phyloP scores from a whole-genome alignment of 2,888 invertebrate genomes.

The Lasioglossum villosulum region DNA sequence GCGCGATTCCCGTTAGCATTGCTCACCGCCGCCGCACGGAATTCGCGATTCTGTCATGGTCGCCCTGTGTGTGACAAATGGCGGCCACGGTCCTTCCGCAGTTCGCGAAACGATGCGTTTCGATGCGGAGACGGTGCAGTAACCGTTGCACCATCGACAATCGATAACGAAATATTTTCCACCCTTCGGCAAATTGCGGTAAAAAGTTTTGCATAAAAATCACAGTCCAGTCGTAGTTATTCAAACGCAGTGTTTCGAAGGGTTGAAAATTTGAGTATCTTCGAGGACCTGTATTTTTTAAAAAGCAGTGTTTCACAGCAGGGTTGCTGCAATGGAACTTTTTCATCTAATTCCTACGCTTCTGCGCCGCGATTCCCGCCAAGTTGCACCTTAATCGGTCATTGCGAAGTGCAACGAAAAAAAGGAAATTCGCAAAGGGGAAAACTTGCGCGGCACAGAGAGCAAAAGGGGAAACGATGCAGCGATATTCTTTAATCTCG shows the following conservation, averaged over 20 bases:
- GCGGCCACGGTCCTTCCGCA: conserved; percentile 2
- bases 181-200: background rate
- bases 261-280: background rate
- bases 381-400: background rate
- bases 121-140: background rate
- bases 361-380: background rate
- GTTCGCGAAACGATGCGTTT: background rate
- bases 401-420: background rate
- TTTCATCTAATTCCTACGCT: background rate
- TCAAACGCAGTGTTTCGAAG: background rate
- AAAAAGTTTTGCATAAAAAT: background rate
- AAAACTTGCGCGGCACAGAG: background rate
- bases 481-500: conserved; percentile 69
- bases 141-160: background rate
- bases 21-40: background rate
- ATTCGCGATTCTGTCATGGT: background rate
- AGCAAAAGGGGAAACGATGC: conserved; percentile 40
- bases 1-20: background rate
- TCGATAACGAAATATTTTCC: conserved; percentile 31
- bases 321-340: background rate
- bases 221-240: background rate
- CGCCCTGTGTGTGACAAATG: conserved; percentile 4
- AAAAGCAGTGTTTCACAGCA: too few species aligned
- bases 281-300: background rate
- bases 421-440: background rate